Conservation (phyloP, 2,888 invertebrate species). For the Pristionchus exspectatus region DNA sequence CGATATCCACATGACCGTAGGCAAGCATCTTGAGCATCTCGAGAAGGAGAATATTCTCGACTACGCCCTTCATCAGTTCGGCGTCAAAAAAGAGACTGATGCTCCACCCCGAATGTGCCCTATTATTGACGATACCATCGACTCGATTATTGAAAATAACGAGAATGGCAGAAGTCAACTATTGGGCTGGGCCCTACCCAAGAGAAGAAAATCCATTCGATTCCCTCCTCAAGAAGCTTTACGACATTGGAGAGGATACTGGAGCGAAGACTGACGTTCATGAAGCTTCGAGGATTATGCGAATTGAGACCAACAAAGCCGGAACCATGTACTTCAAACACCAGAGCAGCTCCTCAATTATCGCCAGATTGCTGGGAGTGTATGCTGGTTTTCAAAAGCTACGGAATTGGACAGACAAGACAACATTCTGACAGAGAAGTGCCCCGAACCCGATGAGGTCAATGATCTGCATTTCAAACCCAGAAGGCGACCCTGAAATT, state of each 20-base stretch:
- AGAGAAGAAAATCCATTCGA: too few species aligned
- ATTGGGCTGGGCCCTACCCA: conserved; percentile 28
- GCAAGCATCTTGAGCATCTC: not conserved
- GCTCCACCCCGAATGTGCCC: not conserved
- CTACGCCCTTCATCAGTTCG: conserved; percentile 10
- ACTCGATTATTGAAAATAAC: not conserved
- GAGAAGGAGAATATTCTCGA: not conserved
- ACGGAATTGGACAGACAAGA: conserved; percentile 27
- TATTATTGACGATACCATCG: too few species aligned
- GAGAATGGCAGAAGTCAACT: not conserved
- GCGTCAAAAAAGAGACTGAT: not conserved
- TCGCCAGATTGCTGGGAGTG: conserved; percentile 22
- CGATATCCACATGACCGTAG: too few species aligned
- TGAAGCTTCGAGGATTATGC: conserved; percentile 9
- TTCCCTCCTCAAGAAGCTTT: too few species aligned
- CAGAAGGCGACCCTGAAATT: conserved; percentile 13
- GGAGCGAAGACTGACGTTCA: conserved; percentile 22
- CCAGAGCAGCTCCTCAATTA: too few species aligned
- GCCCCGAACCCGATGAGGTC: not conserved
- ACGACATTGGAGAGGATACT: too few species aligned
- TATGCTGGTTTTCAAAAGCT: not conserved
- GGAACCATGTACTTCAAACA: not conserved
- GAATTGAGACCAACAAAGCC: not conserved
- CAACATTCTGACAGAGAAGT: not conserved
- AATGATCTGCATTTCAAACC: not conserved